These are phyloP conservation scores for Poeciliopsis paucimaculata DNA, from an alignment of 2,797 vertebrate genomes.

Conservation along the genomic window DNA sequence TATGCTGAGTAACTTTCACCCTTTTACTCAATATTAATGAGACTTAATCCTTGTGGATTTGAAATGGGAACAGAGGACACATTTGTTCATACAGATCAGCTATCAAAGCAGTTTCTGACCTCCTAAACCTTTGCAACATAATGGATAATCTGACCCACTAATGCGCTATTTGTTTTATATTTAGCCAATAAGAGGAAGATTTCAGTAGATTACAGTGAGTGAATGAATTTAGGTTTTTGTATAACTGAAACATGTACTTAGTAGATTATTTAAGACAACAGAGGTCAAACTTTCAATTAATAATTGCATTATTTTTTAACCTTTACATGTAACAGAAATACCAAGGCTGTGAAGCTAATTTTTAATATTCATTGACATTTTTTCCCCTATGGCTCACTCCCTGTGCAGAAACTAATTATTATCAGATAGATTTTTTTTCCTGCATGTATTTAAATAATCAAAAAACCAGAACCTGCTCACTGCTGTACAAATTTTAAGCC, in stretches of 20 bases:
- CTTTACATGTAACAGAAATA: neutral
- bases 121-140: neutral
- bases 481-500: neutral
- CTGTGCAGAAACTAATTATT: neutral
- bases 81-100: slow-evolving; percentile 29
- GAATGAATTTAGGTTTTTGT: neutral
- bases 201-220: slow-evolving; percentile 15
- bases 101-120: slow-evolving; percentile 18
- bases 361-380: neutral
- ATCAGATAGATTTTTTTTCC: neutral
- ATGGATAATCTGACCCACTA: slow-evolving; percentile 24
- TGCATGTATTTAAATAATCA: neutral
- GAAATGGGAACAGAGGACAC: slow-evolving; percentile 25
- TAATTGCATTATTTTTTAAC: neutral
- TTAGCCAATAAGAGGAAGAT: slow-evolving; percentile 14
- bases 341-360: neutral
- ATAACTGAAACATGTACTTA: neutral
- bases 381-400: neutral
- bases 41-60: slow-evolving; percentile 40
- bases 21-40: neutral
- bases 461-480: neutral
- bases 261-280: neutral
- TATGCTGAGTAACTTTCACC: slow-evolving; percentile 12
- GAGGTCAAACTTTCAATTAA: neutral
- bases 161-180: slow-evolving; percentile 28